Evolutionary conservation across 2,888 invertebrate species (phyloP).

Genomic region (Ectemnius continuus): DNA sequence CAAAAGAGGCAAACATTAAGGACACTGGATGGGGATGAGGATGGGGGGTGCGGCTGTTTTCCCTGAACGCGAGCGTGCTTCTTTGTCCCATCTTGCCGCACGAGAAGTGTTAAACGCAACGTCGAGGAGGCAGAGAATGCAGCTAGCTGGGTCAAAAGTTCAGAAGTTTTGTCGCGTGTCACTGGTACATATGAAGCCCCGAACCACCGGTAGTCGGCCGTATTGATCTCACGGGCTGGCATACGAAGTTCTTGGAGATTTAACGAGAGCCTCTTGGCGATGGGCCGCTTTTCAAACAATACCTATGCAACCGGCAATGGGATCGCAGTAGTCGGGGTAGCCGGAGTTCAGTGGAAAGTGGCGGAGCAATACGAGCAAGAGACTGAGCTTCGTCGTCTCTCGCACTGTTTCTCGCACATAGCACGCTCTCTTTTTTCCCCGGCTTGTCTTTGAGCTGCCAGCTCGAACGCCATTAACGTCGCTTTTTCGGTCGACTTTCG

Average conservation of each 20-base stretch:
- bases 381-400: neutral
- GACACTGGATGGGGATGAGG: neutral
- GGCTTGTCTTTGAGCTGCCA: neutral
- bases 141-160: conserved; percentile 49
- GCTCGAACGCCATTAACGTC: conserved; percentile 29
- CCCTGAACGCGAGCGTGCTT: neutral
- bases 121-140: conserved; percentile 19
- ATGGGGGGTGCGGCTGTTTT: conserved; percentile 23
- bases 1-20: conserved; percentile 34
- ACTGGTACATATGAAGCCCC: conserved; percentile 24
- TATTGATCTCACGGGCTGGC: conserved; percentile 41
- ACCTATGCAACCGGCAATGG: conserved; percentile 17
- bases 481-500: conserved; percentile 29
- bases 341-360: neutral
- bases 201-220: conserved; percentile 15
- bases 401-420: no score
- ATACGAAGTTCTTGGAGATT: conserved; percentile 48
- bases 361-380: neutral
- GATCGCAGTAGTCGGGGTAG: neutral
- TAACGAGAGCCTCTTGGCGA: conserved; percentile 49
- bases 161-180: conserved; percentile 48
- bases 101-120: no score
- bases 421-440: neutral
- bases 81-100: no score
- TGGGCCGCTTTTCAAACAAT: conserved; percentile 49